phyloP scores from a whole-genome alignment of 2,113 vertebrate genomes.

The Astur gentilis region DNA sequence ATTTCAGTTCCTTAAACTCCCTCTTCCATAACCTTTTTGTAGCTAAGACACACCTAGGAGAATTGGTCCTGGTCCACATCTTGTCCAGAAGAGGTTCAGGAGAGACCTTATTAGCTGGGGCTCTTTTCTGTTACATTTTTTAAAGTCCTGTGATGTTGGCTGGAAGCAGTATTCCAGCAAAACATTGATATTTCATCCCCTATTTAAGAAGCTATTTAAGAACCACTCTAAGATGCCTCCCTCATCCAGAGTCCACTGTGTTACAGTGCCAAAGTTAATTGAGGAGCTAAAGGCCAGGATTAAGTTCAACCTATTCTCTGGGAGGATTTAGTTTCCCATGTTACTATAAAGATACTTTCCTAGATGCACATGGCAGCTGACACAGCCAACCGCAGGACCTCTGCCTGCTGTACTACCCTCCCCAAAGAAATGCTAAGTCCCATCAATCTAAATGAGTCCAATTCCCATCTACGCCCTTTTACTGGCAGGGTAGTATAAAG shows the following conservation, averaged over 20 bases:
- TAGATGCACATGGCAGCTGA: neutral
- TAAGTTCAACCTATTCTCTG: constrained; percentile 22
- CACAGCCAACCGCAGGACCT: neutral
- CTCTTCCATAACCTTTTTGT: neutral
- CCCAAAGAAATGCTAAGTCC: neutral
- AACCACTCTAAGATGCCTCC: neutral
- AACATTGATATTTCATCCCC: neutral
- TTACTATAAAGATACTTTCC: neutral
- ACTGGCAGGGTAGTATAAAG: neutral
- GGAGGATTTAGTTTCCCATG: constrained; percentile 31
- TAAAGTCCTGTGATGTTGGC: neutral
- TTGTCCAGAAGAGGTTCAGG: neutral
- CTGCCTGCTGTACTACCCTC: neutral
- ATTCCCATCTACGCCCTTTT: neutral
- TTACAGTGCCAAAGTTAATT: constrained; percentile 2
- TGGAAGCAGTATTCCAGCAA: neutral
- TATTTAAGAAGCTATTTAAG: neutral
- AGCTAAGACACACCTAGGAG: neutral
- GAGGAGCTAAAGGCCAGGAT: constrained; percentile 3
- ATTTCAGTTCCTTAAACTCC: neutral
- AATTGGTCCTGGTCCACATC: neutral
- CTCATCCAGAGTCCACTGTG: neutral
- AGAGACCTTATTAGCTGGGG: neutral
- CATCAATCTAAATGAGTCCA: neutral
- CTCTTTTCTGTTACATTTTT: neutral